These are phyloP conservation scores for Rotaria sp. DNA, from an alignment of 2,888 invertebrate species.

Conservation along the genomic window DNA sequence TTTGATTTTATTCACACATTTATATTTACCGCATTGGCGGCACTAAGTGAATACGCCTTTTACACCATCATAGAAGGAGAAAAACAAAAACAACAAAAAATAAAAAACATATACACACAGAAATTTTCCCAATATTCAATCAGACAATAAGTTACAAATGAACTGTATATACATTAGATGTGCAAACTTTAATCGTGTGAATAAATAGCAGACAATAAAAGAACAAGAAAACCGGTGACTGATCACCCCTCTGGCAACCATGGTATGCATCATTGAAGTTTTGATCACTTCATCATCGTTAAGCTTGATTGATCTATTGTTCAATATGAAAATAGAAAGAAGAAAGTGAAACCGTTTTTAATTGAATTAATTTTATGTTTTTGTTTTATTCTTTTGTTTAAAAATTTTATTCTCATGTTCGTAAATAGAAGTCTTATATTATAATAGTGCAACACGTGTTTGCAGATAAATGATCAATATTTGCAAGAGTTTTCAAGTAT, in stretches of 20 bases:
- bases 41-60: background rate
- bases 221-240: background rate
- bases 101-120: too few relatives aligned
- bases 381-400: background rate
- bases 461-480: background rate
- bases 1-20: slow-evolving; percentile 24
- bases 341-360: background rate
- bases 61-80: background rate
- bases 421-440: background rate
- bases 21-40: slow-evolving; percentile 2
- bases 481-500: background rate
- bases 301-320: slow-evolving; percentile 9
- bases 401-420: background rate
- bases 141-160: slow-evolving; percentile 19
- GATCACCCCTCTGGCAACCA: background rate
- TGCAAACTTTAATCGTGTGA: slow-evolving; percentile 5
- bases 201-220: background rate
- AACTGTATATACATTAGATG: slow-evolving; percentile 2
- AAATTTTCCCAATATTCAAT: background rate
- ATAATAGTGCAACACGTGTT: background rate
- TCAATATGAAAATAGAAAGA: background rate
- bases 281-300: background rate
- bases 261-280: background rate
- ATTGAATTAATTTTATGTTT: background rate
- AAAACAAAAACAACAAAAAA: background rate